phyloP scores from a whole-genome alignment of 1,140 invertebrate genomes.

The Drosophila subobscura region DNA sequence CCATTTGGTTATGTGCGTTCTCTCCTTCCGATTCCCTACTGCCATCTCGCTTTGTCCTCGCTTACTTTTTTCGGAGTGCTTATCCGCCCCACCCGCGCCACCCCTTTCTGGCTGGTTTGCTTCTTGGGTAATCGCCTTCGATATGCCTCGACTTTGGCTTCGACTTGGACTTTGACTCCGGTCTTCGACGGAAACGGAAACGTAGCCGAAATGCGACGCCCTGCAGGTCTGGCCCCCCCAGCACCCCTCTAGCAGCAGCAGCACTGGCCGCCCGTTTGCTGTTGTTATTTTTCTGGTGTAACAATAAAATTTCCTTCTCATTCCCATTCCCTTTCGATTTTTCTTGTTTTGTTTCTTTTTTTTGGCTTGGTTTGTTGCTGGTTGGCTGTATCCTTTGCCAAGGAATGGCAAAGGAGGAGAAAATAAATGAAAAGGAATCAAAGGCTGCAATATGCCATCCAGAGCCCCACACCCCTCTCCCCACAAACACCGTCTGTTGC shows the following conservation, averaged over 20 bases:
- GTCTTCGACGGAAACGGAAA: constrained; percentile 76
- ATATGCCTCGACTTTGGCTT: constrained; percentile 50
- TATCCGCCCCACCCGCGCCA: neutral
- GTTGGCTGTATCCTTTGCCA: constrained; percentile 27
- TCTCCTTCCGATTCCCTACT: too few species aligned
- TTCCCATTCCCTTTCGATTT: neutral
- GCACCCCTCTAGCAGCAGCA: neutral
- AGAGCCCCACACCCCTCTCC: constrained; percentile 5
- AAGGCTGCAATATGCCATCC: constrained; percentile 74
- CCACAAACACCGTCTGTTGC: constrained; percentile 44
- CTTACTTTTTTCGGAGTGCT: constrained; percentile 6
- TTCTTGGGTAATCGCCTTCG: constrained; percentile 62
- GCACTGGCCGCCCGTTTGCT: constrained; percentile 19
- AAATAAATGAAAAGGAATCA: constrained; percentile 66
- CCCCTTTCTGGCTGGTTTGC: constrained; percentile 30
- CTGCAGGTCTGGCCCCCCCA: constrained; percentile 39
- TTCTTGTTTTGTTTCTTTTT: constrained; percentile 4
- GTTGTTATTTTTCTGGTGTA: constrained; percentile 80
- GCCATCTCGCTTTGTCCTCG: constrained; percentile 15
- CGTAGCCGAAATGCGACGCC: constrained; percentile 78
- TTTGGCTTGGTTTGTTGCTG: neutral
- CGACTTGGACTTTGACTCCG: constrained; percentile 30
- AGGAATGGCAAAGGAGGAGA: constrained; percentile 15
- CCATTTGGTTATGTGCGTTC: neutral
- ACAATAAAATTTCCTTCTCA: constrained; percentile 71